These are phyloP conservation scores for Poecile atricapillus DNA, from an alignment of 2,113 vertebrate genomes.

Conservation along the genomic window DNA sequence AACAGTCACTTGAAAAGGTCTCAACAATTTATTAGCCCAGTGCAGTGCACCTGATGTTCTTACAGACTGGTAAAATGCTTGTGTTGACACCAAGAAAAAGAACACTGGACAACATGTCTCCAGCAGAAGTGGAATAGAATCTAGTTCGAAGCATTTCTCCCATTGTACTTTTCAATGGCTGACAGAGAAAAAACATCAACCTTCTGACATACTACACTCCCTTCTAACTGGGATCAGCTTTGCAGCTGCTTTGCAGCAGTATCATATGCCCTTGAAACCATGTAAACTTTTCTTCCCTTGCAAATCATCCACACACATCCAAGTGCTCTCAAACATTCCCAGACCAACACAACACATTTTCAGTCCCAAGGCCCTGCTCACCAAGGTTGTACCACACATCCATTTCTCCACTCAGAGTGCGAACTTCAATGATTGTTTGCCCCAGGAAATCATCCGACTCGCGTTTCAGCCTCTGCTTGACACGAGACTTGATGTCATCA, in stretches of 20 bases:
- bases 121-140: background rate
- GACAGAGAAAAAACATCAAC: background rate
- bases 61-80: background rate
- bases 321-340: background rate
- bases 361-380: conserved; percentile 65
- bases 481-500: conserved; percentile 96
- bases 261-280: background rate
- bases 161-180: background rate
- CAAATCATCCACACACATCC: background rate
- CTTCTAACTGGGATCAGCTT: background rate
- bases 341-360: background rate
- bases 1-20: background rate
- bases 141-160: background rate
- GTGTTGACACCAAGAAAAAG: background rate
- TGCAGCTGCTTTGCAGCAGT: background rate
- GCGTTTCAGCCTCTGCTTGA: conserved; percentile 95
- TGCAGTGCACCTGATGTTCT: background rate
- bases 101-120: background rate
- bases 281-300: accelerated
- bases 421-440: conserved; percentile 97
- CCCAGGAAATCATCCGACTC: conserved; percentile 97
- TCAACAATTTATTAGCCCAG: background rate
- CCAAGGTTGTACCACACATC: conserved; percentile 99
- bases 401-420: conserved; percentile 96
- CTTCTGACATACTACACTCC: background rate